Percentiles rank a stretch among this genome's conserved stretches.
Conservation (phyloP, 2,113 vertebrate species). For the Porphyrio hochstetteri region DNA sequence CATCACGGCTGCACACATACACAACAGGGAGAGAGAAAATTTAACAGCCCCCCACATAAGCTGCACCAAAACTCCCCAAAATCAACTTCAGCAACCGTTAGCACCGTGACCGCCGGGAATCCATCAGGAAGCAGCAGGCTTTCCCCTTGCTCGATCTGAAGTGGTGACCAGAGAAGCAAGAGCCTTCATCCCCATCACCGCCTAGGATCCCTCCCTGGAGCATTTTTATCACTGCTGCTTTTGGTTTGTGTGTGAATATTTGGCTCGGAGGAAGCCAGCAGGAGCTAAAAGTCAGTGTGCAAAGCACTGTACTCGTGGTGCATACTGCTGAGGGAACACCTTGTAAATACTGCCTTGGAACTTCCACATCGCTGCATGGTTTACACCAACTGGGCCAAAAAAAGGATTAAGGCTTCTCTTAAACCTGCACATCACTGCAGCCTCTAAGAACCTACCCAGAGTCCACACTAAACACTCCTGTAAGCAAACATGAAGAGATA, state of each 20-base stretch:
- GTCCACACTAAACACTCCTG: neutral
- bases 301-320: neutral
- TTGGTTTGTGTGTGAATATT: neutral
- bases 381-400: neutral
- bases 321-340: neutral
- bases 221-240: neutral
- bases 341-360: neutral
- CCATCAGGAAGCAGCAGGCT: neutral
- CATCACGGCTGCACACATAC: accelerated
- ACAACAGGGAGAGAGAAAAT: neutral
- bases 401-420: constrained; percentile 11
- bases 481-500: constrained; percentile 24
- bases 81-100: neutral
- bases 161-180: neutral
- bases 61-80: constrained; percentile 4
- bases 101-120: neutral
- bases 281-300: neutral
- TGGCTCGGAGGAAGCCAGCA: neutral
- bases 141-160: neutral
- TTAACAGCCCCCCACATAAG: neutral
- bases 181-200: neutral
- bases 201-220: neutral
- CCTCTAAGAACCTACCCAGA: neutral
- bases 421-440: neutral
- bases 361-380: neutral